Evolutionary conservation across 2,888 invertebrate species (phyloP).

Genomic region (Apodemia duryi): DNA sequence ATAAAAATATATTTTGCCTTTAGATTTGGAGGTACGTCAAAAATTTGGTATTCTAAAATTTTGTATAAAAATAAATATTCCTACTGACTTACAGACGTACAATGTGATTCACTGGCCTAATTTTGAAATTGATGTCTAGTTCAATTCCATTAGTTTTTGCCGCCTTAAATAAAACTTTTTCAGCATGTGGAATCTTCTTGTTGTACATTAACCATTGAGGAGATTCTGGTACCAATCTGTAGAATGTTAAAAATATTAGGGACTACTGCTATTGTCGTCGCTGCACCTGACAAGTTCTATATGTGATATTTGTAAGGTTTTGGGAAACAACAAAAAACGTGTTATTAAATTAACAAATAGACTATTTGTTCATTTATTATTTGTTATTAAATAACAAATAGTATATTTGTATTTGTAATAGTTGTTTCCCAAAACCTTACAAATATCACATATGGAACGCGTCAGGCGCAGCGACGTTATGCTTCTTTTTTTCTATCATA

Average conservation of each 20-base stretch:
- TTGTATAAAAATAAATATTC: background rate
- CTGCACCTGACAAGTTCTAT: too few species aligned
- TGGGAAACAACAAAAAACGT: too few species aligned
- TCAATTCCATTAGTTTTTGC: constrained; percentile 52
- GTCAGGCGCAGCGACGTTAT: too few species aligned
- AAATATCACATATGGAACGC: too few species aligned
- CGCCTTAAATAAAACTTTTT: constrained; percentile 50
- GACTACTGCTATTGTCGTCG: background rate
- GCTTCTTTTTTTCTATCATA: too few species aligned
- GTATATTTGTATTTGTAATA: too few species aligned
- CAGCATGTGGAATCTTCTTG: constrained; percentile 53
- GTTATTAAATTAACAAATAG: too few species aligned
- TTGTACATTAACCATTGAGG: constrained; percentile 66
- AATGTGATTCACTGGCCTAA: constrained; percentile 65
- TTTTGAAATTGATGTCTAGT: constrained; percentile 61
- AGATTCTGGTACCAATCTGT: constrained; percentile 67
- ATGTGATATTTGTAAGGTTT: too few species aligned
- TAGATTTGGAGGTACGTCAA: background rate
- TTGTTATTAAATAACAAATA: too few species aligned
- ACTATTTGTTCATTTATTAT: too few species aligned
- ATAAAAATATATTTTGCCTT: too few species aligned
- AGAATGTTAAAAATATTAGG: background rate
- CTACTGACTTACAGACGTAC: constrained; percentile 51
- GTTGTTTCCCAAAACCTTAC: too few species aligned
- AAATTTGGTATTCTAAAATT: background rate